Percentiles rank a stretch among this genome's conserved stretches.
phyloP scores from a whole-genome alignment of 2,797 vertebrate species.

The Alca torda region DNA sequence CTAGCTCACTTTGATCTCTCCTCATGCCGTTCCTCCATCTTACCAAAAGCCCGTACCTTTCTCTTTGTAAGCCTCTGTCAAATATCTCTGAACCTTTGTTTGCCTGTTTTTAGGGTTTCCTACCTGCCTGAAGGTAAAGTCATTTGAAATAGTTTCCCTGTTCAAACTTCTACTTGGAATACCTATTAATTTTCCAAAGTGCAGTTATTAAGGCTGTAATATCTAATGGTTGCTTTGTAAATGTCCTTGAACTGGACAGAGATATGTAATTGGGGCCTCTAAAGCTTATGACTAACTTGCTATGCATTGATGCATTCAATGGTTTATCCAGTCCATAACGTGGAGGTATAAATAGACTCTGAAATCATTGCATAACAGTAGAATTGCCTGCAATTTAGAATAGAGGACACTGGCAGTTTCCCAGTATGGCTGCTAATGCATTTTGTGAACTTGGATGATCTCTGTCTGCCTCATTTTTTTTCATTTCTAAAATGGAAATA shows the following conservation, averaged over 20 bases:
- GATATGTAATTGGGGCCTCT: rapidly evolving
- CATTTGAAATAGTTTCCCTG: not conserved
- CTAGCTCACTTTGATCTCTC: not conserved
- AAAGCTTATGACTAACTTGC: not conserved
- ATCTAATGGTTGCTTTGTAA: not conserved
- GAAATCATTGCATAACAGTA: not conserved
- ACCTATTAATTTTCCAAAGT: not conserved
- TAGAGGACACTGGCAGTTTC: not conserved
- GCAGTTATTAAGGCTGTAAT: not conserved
- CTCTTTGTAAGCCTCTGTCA: not conserved
- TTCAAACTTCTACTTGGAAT: not conserved
- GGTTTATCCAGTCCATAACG: not conserved
- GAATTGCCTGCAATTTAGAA: not conserved
- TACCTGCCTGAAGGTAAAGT: not conserved
- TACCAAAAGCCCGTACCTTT: not conserved
- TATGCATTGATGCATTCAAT: not conserved
- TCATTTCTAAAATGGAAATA: not conserved
- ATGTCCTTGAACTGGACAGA: not conserved
- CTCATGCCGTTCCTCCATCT: not conserved
- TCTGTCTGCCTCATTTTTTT: not conserved
- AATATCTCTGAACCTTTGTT: not conserved
- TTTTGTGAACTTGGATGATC: not conserved
- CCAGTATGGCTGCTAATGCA: not conserved
- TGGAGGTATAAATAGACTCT: constrained; percentile 20
- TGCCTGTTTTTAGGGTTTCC: not conserved